These are phyloP conservation scores for Olivierus martensii DNA, from an alignment of 1,140 invertebrate genomes.

Conservation along the genomic window DNA sequence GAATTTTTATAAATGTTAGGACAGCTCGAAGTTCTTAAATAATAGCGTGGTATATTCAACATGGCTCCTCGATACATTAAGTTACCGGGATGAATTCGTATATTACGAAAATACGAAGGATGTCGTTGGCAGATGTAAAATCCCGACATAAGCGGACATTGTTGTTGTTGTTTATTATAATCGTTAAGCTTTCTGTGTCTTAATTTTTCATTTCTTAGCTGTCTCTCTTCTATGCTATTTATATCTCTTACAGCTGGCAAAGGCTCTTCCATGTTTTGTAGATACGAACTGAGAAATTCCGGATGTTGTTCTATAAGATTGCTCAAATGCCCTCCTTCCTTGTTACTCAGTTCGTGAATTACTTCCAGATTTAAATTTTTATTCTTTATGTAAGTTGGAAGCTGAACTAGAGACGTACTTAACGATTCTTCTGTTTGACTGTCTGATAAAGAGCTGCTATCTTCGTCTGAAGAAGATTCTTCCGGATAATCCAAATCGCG, in stretches of 20 bases:
- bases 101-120: conserved; percentile 18
- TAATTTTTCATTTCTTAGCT: background rate
- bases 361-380: conserved; percentile 1
- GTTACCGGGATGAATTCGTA: conserved; percentile 22
- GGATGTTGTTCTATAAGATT: conserved; percentile 19
- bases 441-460: background rate
- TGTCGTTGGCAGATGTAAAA: background rate
- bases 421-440: conserved; percentile 30
- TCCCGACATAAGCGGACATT: too few relatives aligned
- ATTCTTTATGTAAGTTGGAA: conserved; percentile 55
- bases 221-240: background rate
- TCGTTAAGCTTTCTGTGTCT: background rate
- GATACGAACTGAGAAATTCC: conserved; percentile 14
- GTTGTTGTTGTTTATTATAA: background rate
- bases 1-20: conserved; percentile 81
- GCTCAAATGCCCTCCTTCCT: conserved; percentile 19
- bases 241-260: background rate
- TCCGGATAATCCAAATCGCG: conserved; percentile 32
- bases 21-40: conserved; percentile 68
- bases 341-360: conserved; percentile 16
- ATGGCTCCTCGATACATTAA: conserved; percentile 67
- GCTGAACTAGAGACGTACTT: conserved; percentile 59
- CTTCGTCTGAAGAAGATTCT: background rate
- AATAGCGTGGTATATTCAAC: conserved; percentile 58
- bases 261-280: background rate